Percentiles rank a stretch among this genome's conserved stretches.
phyloP scores from a whole-genome alignment of 2,797 vertebrate species.

The Mus caroli region DNA sequence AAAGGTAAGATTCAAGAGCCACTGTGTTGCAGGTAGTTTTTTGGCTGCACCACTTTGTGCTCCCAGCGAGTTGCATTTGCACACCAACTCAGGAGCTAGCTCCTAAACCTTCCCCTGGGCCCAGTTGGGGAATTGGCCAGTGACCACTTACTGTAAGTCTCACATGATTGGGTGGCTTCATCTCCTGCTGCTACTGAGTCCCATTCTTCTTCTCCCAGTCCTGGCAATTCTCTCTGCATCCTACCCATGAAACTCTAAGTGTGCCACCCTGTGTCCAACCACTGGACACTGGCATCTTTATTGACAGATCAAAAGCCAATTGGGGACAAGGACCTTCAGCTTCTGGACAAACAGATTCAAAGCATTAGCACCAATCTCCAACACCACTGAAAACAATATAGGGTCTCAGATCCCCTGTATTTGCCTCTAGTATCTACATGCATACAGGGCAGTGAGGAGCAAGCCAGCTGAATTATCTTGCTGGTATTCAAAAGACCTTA shows the following conservation, averaged over 20 bases:
- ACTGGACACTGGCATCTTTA: not conserved
- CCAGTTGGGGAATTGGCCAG: not conserved
- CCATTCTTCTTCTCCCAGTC: not conserved
- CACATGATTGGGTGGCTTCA: not conserved
- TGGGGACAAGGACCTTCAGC: not conserved
- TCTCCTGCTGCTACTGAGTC: not conserved
- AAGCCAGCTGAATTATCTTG: not conserved
- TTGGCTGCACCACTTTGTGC: not conserved
- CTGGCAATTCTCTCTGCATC: not conserved
- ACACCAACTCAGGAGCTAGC: not conserved
- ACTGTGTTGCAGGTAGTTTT: not conserved
- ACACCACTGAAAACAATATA: not conserved
- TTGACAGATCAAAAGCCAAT: not conserved
- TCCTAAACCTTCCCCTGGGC: not conserved
- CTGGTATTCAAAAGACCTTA: not conserved
- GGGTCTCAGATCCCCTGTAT: not conserved
- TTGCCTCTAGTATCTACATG: not conserved
- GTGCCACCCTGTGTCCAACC: not conserved
- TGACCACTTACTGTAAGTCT: not conserved
- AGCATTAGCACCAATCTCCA: not conserved
- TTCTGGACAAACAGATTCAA: not conserved
- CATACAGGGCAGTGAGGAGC: not conserved
- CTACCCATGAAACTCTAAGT: not conserved
- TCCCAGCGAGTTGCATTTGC: rapidly evolving
- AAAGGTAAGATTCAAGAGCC: not conserved